Evolutionary conservation across 2,113 vertebrate genomes (phyloP).

Genomic region (Peucedramus taeniatus): DNA sequence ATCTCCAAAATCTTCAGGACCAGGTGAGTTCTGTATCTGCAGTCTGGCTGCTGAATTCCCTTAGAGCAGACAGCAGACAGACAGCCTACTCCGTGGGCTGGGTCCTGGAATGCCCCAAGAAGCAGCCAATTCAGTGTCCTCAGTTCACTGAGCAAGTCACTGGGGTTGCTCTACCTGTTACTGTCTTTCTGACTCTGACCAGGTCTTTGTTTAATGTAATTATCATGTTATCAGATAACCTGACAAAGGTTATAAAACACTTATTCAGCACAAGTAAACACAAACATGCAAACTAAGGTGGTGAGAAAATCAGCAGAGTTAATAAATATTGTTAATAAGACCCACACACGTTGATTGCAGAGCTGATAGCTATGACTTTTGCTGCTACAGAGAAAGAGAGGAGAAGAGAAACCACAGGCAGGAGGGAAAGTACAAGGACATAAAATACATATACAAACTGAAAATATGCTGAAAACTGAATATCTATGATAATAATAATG

Average conservation of each 20-base stretch:
- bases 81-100: background rate
- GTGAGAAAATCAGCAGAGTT: background rate
- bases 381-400: background rate
- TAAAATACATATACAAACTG: background rate
- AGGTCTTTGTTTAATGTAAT: background rate
- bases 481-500: background rate
- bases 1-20: background rate
- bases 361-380: background rate
- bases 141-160: background rate
- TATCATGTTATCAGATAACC: background rate
- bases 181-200: background rate
- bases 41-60: background rate
- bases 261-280: background rate
- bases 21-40: fast-evolving
- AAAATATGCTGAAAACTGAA: background rate
- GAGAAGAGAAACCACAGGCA: background rate
- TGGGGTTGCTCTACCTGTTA: background rate
- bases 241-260: background rate
- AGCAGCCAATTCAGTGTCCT: background rate
- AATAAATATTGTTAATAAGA: background rate
- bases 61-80: background rate
- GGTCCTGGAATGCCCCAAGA: background rate
- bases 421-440: background rate
- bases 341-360: background rate
- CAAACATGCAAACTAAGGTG: background rate